phyloP scores from a whole-genome alignment of 1,140 invertebrate species.

The Aphis gossypii region DNA sequence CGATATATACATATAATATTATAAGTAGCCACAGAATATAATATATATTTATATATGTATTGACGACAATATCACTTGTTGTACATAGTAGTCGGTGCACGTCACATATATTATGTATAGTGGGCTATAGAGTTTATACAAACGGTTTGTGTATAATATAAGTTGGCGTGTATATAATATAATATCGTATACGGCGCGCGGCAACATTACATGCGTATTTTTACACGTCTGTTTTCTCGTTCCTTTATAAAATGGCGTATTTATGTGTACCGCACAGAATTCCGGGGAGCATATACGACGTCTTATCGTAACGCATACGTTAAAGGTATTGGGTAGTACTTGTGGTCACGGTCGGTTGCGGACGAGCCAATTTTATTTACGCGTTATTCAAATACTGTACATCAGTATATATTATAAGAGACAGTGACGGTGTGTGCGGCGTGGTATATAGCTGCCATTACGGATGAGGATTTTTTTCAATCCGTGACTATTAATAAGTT shows the following conservation, averaged over 20 bases:
- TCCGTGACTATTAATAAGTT: too few relatives aligned
- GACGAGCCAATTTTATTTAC: constrained; percentile 6
- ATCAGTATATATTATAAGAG: not conserved
- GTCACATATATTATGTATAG: not conserved
- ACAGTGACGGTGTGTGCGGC: not conserved
- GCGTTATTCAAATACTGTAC: not conserved
- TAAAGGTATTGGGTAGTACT: not conserved
- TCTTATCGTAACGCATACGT: not conserved
- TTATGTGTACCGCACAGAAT: not conserved
- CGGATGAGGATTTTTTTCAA: not conserved
- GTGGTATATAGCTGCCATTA: not conserved
- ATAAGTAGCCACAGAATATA: not conserved
- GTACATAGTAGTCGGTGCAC: not conserved
- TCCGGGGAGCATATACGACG: not conserved
- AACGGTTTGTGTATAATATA: constrained; percentile 9
- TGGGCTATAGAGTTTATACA: not conserved
- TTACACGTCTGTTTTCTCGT: not conserved
- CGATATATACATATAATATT: not conserved
- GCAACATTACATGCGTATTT: not conserved
- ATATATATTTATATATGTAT: not conserved
- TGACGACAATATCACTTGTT: not conserved
- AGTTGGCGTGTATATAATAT: constrained; percentile 5
- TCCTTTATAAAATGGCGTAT: constrained; percentile 16
- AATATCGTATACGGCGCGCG: not conserved
- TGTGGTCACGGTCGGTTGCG: not conserved